Evolutionary conservation across 2,888 invertebrate genomes (phyloP).

Genomic region (Diarsia dahlii): DNA sequence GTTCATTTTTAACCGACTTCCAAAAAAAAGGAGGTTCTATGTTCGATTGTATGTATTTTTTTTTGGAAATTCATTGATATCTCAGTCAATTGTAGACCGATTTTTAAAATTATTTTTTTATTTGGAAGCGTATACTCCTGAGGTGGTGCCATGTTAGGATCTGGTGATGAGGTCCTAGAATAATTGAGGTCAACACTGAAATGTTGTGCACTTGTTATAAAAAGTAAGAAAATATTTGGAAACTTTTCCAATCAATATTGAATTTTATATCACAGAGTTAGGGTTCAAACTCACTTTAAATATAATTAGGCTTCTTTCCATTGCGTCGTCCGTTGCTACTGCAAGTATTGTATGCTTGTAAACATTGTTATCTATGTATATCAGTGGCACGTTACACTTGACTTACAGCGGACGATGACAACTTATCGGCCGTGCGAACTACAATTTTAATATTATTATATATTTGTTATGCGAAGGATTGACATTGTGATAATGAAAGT

Average conservation of each 20-base stretch:
- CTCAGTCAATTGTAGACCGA: too few relatives aligned
- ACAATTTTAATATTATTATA: constrained; percentile 24
- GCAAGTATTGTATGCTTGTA: constrained; percentile 13
- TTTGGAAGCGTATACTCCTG: too few relatives aligned
- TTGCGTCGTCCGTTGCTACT: constrained; percentile 20
- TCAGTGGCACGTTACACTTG: constrained; percentile 53
- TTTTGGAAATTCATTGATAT: too few relatives aligned
- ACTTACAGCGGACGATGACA: constrained; percentile 37
- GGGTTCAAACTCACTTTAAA: neutral
- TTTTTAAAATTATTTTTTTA: too few relatives aligned
- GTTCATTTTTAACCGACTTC: constrained; percentile 5
- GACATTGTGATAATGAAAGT: constrained; percentile 16
- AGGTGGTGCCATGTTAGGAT: too few relatives aligned
- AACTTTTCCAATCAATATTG: neutral
- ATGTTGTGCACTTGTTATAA: too few relatives aligned
- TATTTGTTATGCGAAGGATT: constrained; percentile 15
- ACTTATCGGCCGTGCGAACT: constrained; percentile 34
- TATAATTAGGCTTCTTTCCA: neutral
- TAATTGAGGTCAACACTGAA: too few relatives aligned
- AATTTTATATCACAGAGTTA: neutral
- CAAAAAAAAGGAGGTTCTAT: too few relatives aligned
- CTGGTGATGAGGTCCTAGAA: too few relatives aligned
- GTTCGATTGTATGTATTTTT: too few relatives aligned
- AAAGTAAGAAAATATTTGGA: too few relatives aligned
- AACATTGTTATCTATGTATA: constrained; percentile 57